Conservation (phyloP, 2,797 vertebrate species). For the Melanotaenia boesemani region DNA sequence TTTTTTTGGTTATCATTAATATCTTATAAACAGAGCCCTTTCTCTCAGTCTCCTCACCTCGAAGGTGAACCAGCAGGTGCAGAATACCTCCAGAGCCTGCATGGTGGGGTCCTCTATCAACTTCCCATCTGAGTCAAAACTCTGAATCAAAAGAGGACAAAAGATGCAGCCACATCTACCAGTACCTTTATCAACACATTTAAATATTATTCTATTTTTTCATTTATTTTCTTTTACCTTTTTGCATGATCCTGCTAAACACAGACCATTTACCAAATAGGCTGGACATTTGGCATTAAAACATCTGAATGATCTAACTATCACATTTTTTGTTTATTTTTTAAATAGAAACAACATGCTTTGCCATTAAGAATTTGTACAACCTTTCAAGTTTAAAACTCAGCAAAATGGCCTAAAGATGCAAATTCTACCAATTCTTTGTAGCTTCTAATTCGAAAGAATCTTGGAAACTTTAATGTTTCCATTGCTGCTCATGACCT, state of each 20-base stretch:
- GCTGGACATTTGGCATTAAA: neutral
- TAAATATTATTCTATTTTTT: too few species aligned
- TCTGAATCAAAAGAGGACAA: constrained; percentile 39
- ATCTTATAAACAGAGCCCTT: neutral
- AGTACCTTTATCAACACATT: neutral
- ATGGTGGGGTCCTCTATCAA: constrained; percentile 86
- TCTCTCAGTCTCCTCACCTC: constrained; percentile 78
- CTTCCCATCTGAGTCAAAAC: constrained; percentile 81
- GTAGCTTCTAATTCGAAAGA: too few species aligned
- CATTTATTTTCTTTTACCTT: too few species aligned
- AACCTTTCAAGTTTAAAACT: too few species aligned
- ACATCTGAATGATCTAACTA: neutral
- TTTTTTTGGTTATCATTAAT: neutral
- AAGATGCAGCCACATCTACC: neutral
- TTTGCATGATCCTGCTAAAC: neutral
- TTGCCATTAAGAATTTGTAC: neutral
- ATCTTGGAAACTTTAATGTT: too few species aligned
- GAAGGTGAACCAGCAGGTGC: constrained; percentile 97
- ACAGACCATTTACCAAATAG: neutral
- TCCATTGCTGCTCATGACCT: too few species aligned
- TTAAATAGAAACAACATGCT: neutral
- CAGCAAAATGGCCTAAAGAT: too few species aligned
- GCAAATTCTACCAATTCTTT: too few species aligned
- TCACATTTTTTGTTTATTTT: neutral
- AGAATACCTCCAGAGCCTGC: constrained; percentile 92